A percentile compares a stretch with the other conserved stretches of the same genome.
phyloP scores from a whole-genome alignment of 2,797 vertebrate species.

The Apogon talboti region DNA sequence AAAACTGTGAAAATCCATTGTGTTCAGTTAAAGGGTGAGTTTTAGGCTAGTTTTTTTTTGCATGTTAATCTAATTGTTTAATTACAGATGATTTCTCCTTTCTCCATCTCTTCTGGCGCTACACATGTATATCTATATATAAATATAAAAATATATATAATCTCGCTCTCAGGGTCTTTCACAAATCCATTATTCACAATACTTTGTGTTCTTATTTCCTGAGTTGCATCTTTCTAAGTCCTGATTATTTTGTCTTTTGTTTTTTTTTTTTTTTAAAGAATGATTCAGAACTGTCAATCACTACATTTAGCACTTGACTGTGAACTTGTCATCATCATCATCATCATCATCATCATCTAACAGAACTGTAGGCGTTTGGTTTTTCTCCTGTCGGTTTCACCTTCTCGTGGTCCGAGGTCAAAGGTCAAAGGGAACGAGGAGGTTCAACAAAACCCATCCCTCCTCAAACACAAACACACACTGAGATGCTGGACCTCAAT shows the following conservation, averaged over 20 bases:
- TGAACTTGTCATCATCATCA: slow-evolving; percentile 78
- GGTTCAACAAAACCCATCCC: slow-evolving; percentile 2
- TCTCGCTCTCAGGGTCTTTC: slow-evolving; percentile 96
- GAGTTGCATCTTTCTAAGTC: slow-evolving; percentile 85
- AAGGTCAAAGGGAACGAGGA: slow-evolving; percentile 54
- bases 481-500: slow-evolving; percentile 56
- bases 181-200: slow-evolving; percentile 77
- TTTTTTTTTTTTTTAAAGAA: slow-evolving; percentile 37
- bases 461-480: slow-evolving; percentile 21
- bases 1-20: slow-evolving; percentile 97
- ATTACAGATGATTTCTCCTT: slow-evolving; percentile 82
- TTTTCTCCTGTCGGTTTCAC: slow-evolving; percentile 11
- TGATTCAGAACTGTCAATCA: slow-evolving; percentile 88
- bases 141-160: slow-evolving; percentile 56
- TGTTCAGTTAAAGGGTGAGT: slow-evolving; percentile 95
- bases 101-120: slow-evolving; percentile 60
- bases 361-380: slow-evolving; percentile 18
- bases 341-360: slow-evolving; percentile 21
- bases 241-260: slow-evolving; percentile 61
- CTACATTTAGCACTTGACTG: slow-evolving; percentile 97
- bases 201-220: slow-evolving; percentile 78
- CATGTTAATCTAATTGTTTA: slow-evolving; percentile 94
- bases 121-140: slow-evolving; percentile 41
- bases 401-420: slow-evolving; percentile 22
- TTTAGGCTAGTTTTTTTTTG: slow-evolving; percentile 90